Conservation (phyloP, 2,113 vertebrate genomes). For the Callospermophilus lateralis region DNA sequence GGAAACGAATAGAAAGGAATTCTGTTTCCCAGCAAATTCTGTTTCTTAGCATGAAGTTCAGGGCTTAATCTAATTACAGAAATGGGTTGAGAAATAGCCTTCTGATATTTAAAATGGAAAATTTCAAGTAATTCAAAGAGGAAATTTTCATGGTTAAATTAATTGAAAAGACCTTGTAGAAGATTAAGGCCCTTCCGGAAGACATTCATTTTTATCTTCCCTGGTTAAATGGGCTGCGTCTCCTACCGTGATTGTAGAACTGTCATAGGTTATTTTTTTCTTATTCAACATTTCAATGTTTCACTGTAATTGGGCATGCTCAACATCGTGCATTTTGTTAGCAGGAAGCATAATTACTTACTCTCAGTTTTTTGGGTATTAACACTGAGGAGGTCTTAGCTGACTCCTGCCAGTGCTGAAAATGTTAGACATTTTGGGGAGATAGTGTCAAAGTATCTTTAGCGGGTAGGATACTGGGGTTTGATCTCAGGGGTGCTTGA, state of each 20-base stretch:
- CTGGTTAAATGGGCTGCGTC: not conserved
- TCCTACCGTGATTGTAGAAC: not conserved
- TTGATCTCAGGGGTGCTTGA: too few relatives aligned
- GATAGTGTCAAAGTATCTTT: not conserved
- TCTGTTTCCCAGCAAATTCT: not conserved
- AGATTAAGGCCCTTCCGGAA: conserved; percentile 7
- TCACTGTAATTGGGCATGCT: conserved; percentile 45
- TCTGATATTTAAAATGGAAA: conserved; percentile 31
- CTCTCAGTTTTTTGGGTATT: not conserved
- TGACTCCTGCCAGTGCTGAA: not conserved
- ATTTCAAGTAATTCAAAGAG: conserved; percentile 60
- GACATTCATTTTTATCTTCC: conserved; percentile 6
- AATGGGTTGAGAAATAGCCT: conserved; percentile 10
- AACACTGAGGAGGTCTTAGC: not conserved
- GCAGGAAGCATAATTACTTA: conserved; percentile 7
- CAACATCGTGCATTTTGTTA: conserved; percentile 57
- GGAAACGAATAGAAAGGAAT: not conserved
- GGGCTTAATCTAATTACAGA: not conserved
- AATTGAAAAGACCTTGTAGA: conserved; percentile 36
- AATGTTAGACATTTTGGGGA: not conserved
- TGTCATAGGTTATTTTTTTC: not conserved
- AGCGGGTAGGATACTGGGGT: too few relatives aligned
- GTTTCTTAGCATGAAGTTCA: not conserved
- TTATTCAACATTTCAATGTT: not conserved
- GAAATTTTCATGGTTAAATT: conserved; percentile 57